These are phyloP conservation scores for Macquaria australasica DNA, from an alignment of 2,113 vertebrate genomes.

Conservation along the genomic window DNA sequence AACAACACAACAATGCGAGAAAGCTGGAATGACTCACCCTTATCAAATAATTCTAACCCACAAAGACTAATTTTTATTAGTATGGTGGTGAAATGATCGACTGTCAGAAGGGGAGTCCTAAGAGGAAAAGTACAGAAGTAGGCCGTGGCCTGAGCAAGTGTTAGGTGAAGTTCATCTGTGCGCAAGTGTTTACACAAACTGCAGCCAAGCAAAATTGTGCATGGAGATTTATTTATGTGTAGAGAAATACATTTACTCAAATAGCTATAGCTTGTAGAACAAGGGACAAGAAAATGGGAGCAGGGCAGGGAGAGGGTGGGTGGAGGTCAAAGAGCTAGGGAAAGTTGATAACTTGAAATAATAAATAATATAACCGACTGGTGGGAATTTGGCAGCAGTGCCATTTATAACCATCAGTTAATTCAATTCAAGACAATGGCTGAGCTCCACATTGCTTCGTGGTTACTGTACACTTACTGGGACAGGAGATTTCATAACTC, in stretches of 20 bases:
- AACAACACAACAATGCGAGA: not conserved
- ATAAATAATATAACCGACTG: conserved; percentile 75
- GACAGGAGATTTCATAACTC: conserved; percentile 63
- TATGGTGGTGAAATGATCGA: conserved; percentile 2
- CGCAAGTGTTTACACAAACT: conserved; percentile 75
- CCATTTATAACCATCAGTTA: conserved; percentile 64
- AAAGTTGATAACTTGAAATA: conserved; percentile 84
- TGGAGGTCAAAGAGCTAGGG: conserved; percentile 74
- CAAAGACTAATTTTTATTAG: not conserved
- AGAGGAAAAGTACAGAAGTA: conserved; percentile 63
- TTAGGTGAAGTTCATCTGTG: conserved; percentile 79
- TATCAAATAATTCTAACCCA: conserved; percentile 11
- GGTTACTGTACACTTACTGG: conserved; percentile 72
- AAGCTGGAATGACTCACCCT: not conserved
- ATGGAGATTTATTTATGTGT: conserved; percentile 81
- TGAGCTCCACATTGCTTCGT: conserved; percentile 15
- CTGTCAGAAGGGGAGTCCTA: conserved; percentile 1
- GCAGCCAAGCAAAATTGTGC: conserved; percentile 75
- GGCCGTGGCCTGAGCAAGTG: conserved; percentile 66
- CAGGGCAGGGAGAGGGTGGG: conserved; percentile 54
- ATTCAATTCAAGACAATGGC: conserved; percentile 33
- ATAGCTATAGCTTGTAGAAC: conserved; percentile 79
- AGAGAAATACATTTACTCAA: conserved; percentile 78
- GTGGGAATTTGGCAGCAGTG: conserved; percentile 80
- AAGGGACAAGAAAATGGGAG: conserved; percentile 71